Conservation (phyloP, 2,113 vertebrate genomes). For the Miniopterus natalensis region DNA sequence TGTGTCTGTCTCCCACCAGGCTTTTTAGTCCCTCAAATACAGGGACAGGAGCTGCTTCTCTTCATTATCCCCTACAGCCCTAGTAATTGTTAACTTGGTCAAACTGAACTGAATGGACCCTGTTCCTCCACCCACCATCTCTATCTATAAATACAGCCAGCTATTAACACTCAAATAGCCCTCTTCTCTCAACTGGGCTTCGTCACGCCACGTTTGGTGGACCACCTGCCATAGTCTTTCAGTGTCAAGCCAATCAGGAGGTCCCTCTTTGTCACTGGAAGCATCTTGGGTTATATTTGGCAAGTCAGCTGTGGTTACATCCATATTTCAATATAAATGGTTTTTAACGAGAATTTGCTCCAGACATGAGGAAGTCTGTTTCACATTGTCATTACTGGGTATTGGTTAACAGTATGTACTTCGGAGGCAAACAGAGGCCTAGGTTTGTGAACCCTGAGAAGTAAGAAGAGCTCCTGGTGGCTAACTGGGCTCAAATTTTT, state of each 20-base stretch:
- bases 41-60: background rate
- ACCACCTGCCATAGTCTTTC: background rate
- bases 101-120: background rate
- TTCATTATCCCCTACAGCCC: background rate
- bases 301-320: background rate
- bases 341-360: background rate
- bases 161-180: background rate
- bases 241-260: background rate
- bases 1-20: background rate
- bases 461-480: background rate
- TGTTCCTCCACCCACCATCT: background rate
- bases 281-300: constrained; percentile 8
- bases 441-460: background rate
- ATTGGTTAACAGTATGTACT: background rate
- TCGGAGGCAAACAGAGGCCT: background rate
- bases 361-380: background rate
- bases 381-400: background rate
- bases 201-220: background rate
- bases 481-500: background rate
- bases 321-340: background rate
- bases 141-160: background rate
- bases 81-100: background rate
- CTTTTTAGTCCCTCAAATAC: background rate
- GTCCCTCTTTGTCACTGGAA: background rate
- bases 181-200: background rate